Base-by-base conservation (phyloP, 2,888 invertebrate species). In the Noctua janthe region DNA sequence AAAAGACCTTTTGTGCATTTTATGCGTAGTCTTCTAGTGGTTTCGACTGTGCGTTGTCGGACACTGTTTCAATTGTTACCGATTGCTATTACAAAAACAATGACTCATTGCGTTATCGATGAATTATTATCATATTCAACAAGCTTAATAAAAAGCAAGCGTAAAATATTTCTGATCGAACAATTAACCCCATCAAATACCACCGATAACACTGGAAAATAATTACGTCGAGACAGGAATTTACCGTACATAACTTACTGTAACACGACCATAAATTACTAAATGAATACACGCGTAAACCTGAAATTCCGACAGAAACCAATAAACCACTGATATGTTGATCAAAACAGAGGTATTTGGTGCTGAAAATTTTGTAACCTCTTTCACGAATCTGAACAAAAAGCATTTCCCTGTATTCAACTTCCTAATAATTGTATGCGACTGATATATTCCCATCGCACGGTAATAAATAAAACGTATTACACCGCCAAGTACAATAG, bases 381-480 rank as follows among this genome's bases (percentile, higher is more conserved):
- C 17, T 82, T 70, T 47, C 1, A 17, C 15, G 0, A 56, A 73
- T 49, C 29, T 39, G 20, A 76, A 74, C 66, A 56, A 71, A 76
- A 71, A 66, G 29, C 43, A 74, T 70, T 72, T 82, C 72, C 13
- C 49, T 64, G 43, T 76, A 74, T 74, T 49, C 51, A 2, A 51
- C n/a, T 59, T 74, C 23, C 39, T 83, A 87, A 84, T 84, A 80
- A 84, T 87, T 80, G 54, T 54, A 80, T 59, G 39, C 39, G 49
- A 51, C 73, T 69, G 56, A 76, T 76, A 71, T 78, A 85, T 79
- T 76, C 74, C 69, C 78, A 59, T 59, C 59, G 39, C 69, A 39
- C 64, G 7, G 76, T 75, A 76, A 82, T 85, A 88, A 87, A 88
- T 85, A 90, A 84, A 87, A 81, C 56, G 71, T 82, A 80, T 85